Conservation (phyloP, 2,888 invertebrate species). For the Trichogramma evanescens region DNA sequence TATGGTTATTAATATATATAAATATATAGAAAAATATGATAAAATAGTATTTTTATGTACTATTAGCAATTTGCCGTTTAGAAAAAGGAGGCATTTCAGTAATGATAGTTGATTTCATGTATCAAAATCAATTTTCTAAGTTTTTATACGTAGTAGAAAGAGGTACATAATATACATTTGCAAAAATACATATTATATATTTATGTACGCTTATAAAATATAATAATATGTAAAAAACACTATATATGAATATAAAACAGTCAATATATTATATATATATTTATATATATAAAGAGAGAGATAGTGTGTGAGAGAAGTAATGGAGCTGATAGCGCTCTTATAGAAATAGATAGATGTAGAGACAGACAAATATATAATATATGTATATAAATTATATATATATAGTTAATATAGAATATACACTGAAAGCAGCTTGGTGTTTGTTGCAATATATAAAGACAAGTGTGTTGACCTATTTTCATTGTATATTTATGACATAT, state of each 20-base stretch:
- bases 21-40: constrained; percentile 20
- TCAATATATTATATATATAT: constrained; percentile 11
- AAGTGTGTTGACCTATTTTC: constrained; percentile 20
- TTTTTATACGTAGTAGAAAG: constrained; percentile 29
- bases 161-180: constrained; percentile 23
- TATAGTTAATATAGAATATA: constrained; percentile 39
- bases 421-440: constrained; percentile 47
- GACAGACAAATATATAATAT: constrained; percentile 29
- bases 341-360: constrained; percentile 20
- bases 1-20: constrained; percentile 15
- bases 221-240: not conserved
- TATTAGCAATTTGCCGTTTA: no score
- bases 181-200: constrained; percentile 23
- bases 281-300: constrained; percentile 32
- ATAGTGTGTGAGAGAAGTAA: constrained; percentile 34
- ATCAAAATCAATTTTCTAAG: constrained; percentile 13
- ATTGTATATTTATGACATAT: constrained; percentile 21
- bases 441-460: constrained; percentile 33
- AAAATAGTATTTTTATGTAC: not conserved
- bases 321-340: constrained; percentile 35
- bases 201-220: constrained; percentile 9
- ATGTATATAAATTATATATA: constrained; percentile 22
- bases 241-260: not conserved
- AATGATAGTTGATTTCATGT: not conserved
- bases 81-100: no score